These are phyloP conservation scores for Lacerta viridis DNA, from an alignment of 2,797 vertebrate species.

Conservation along the genomic window DNA sequence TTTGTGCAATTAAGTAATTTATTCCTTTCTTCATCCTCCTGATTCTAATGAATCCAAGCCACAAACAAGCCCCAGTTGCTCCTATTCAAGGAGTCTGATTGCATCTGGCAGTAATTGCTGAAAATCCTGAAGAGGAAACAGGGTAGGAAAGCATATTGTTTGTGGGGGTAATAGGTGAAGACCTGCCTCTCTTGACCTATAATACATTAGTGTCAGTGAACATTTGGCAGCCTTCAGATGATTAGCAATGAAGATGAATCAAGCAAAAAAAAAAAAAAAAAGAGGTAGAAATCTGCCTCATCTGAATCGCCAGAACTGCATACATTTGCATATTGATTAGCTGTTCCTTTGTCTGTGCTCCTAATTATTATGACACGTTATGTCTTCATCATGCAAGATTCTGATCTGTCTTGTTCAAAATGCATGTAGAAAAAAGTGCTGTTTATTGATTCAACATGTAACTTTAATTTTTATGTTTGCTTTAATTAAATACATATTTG, in stretches of 20 bases:
- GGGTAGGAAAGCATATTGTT: conserved; percentile 90
- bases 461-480: conserved; percentile 90
- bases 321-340: conserved; percentile 96
- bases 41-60: conserved; percentile 98
- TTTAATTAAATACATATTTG: conserved; percentile 92
- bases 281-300: conserved; percentile 86
- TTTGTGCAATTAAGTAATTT: conserved; percentile 99
- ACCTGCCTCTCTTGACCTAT: conserved; percentile 94
- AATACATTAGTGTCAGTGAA: conserved; percentile 93
- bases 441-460: conserved; percentile 88
- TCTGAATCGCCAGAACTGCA: conserved; percentile 90
- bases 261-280: conserved; percentile 80
- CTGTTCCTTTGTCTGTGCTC: conserved; percentile 92
- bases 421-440: conserved; percentile 87
- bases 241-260: conserved; percentile 90
- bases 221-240: conserved; percentile 88
- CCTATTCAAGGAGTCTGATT: conserved; percentile 98
- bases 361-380: conserved; percentile 97
- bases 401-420: conserved; percentile 89
- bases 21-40: conserved; percentile 98
- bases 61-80: conserved; percentile 98
- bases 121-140: conserved; percentile 93
- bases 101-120: conserved; percentile 99
- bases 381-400: conserved; percentile 96
- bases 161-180: conserved; percentile 91